These are phyloP conservation scores for Chaetodon auriga DNA, from an alignment of 2,113 vertebrate species.

Conservation along the genomic window DNA sequence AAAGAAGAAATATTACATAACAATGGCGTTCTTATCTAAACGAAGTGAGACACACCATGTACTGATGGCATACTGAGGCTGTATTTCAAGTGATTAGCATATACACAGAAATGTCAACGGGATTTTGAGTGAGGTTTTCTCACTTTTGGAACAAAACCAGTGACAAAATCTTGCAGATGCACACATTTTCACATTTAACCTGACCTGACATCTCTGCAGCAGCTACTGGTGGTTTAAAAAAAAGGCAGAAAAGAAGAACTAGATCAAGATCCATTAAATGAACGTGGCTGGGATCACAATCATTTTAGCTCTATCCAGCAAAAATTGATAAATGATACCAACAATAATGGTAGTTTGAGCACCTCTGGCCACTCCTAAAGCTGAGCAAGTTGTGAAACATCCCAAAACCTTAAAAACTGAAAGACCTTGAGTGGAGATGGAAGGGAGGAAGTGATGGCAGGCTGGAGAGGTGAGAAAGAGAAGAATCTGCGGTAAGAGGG, in stretches of 20 bases:
- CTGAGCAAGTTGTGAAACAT: constrained; percentile 8
- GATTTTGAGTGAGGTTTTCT: not conserved
- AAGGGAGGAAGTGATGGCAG: constrained; percentile 59
- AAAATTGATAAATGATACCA: not conserved
- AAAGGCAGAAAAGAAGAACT: too few species aligned
- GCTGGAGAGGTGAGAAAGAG: constrained; percentile 67
- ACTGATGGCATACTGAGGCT: not conserved
- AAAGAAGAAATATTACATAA: not conserved
- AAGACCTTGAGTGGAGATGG: constrained; percentile 62
- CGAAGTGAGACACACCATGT: not conserved
- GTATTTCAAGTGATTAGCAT: not conserved
- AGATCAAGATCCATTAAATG: not conserved
- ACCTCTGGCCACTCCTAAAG: not conserved
- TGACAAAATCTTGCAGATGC: not conserved
- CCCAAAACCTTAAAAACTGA: constrained; percentile 30
- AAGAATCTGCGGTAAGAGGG: constrained; percentile 53
- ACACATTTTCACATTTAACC: too few species aligned
- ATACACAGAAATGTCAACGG: not conserved
- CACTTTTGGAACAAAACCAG: not conserved
- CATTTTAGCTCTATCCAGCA: not conserved
- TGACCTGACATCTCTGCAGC: not conserved
- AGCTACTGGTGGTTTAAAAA: not conserved
- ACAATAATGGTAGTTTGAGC: not conserved
- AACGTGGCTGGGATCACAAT: not conserved
- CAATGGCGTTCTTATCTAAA: not conserved